Percentiles rank a stretch among this genome's conserved stretches.
Conservation (phyloP, 2,888 invertebrate genomes). For the Limenitis arthemis region DNA sequence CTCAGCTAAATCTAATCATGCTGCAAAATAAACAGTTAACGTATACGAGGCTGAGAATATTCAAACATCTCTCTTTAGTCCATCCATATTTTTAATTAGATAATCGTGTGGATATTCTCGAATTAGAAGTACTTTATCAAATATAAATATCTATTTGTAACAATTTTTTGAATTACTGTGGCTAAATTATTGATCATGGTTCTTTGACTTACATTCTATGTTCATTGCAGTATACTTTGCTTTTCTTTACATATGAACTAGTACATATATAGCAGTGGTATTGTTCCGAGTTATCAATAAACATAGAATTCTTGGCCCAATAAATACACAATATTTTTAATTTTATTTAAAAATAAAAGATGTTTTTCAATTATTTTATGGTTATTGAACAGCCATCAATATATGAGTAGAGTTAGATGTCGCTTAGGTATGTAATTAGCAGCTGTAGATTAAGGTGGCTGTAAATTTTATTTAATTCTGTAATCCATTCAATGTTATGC, state of each 20-base stretch:
- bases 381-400: conserved; percentile 6
- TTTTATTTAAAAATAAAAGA: no score
- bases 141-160: not conserved
- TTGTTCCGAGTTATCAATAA: not conserved
- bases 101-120: conserved; percentile 1
- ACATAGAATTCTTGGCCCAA: not conserved
- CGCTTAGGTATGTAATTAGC: conserved; percentile 7
- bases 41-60: no score
- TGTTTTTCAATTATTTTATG: no score
- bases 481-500: not conserved
- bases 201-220: not conserved
- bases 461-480: not conserved
- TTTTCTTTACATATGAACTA: not conserved
- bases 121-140: not conserved
- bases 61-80: conserved; percentile 1
- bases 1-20: no score
- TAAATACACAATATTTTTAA: not conserved
- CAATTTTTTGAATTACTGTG: not conserved
- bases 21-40: no score
- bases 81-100: not conserved
- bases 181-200: not conserved
- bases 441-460: conserved; percentile 5
- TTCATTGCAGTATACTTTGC: not conserved
- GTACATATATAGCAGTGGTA: not conserved
- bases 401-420: conserved; percentile 9